Percentiles rank a stretch among this genome's conserved stretches.
Evolutionary conservation across 2,113 vertebrate genomes (phyloP).

Genomic region (Erythrocebus patas): DNA sequence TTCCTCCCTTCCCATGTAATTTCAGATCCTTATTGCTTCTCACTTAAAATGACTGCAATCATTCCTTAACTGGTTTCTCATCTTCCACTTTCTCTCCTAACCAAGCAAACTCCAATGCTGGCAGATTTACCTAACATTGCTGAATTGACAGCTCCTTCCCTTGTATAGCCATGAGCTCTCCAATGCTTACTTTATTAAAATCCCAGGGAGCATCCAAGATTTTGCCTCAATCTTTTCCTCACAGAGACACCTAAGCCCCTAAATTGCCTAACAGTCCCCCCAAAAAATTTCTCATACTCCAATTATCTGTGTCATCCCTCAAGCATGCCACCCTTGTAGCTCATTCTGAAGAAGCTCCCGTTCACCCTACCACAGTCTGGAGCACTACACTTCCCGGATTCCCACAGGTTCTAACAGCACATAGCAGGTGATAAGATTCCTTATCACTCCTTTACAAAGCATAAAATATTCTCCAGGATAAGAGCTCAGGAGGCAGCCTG

Average conservation of each 20-base stretch:
- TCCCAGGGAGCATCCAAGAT: background rate
- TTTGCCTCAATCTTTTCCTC: background rate
- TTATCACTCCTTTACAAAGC: background rate
- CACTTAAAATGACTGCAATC: background rate
- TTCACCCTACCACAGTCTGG: background rate
- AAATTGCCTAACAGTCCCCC: background rate
- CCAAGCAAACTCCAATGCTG: rapidly evolving
- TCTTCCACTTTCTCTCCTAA: background rate
- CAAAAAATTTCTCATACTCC: background rate
- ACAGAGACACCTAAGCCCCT: background rate
- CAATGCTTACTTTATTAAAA: background rate
- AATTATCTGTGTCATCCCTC: background rate
- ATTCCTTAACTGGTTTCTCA: background rate
- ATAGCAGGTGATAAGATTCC: background rate
- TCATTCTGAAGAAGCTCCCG: background rate
- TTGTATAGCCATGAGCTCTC: background rate
- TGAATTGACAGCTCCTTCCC: background rate
- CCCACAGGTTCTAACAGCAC: background rate
- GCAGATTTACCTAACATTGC: background rate
- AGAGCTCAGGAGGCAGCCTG: background rate
- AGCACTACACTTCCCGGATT: background rate
- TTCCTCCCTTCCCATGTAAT: background rate
- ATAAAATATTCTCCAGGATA: background rate
- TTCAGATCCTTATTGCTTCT: background rate
- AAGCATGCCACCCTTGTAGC: rapidly evolving